phyloP scores from a whole-genome alignment of 2,888 invertebrate species.

The Diabrotica balteata region DNA sequence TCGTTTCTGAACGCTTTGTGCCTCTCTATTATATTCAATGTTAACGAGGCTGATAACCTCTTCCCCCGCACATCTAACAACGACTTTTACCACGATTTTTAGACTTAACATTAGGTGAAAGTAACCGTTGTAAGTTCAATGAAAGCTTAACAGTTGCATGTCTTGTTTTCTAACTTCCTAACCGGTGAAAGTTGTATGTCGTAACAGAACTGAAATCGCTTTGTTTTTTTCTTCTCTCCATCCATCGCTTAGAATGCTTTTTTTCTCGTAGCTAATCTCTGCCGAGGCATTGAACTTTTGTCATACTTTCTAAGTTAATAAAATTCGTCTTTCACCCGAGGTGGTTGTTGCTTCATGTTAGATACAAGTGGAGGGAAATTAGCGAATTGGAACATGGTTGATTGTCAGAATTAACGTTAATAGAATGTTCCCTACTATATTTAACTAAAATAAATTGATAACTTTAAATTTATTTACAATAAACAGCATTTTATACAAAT shows the following conservation, averaged over 20 bases:
- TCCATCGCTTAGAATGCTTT: constrained; percentile 10
- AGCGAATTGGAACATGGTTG: too few relatives aligned
- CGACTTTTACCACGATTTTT: constrained; percentile 31
- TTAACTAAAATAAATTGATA: too few relatives aligned
- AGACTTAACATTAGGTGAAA: constrained; percentile 35
- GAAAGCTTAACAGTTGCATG: constrained; percentile 31
- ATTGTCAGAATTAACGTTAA: too few relatives aligned
- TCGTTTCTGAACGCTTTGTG: too few relatives aligned
- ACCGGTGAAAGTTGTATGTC: constrained; percentile 42
- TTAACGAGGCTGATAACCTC: constrained; percentile 6
- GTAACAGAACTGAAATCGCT: constrained; percentile 40
- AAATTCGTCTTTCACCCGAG: constrained; percentile 8
- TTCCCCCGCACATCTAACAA: not conserved
- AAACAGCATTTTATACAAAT: too few relatives aligned
- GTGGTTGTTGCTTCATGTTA: constrained; percentile 2
- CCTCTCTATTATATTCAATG: too few relatives aligned
- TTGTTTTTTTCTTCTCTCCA: constrained; percentile 12
- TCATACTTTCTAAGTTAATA: constrained; percentile 13
- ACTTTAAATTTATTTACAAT: too few relatives aligned
- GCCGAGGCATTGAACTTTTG: constrained; percentile 6
- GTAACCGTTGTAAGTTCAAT: constrained; percentile 29
- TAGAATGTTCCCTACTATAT: too few relatives aligned
- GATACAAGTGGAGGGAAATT: too few relatives aligned
- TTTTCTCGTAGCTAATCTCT: constrained; percentile 11
- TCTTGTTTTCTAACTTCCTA: constrained; percentile 30